Evolutionary conservation across 2,888 invertebrate species (phyloP), one percentile per base, ranked within the genome.

Genomic region (Habroteleia sp.): DNA sequence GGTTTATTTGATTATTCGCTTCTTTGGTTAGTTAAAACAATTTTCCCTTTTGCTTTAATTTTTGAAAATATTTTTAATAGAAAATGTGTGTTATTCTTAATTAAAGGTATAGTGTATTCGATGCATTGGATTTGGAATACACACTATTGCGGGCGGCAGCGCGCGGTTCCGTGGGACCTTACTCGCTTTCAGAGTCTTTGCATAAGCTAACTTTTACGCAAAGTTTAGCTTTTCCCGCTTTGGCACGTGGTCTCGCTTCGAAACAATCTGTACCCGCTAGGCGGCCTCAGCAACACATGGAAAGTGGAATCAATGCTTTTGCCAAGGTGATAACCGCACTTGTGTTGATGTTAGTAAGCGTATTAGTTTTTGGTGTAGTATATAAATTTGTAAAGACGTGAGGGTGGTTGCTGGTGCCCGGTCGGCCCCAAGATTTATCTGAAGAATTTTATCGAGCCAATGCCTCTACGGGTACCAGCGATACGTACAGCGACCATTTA

Each of bases 351-450:
- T 89, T 93, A 39, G 92, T 93, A 69, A 93, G 93, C 81, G 92
- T 93, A 74, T 89, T 94, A 84, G 93, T 94, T 79, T 93, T 93
- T 87, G 91, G 93, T 42, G 93, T 93, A 13, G 93, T 94, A 62
- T 93, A 93, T 84, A 93, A 93, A 85, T 93, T 93, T 84, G 93
- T 93, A 84, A 90, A 92, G 87, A 93, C 93, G 92, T 94, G 93
- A 94, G 93, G 93, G 75, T 92, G 93, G 90, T 92, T 93, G 89
- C 91, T 93, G 91, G 92, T 92, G 89, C 93, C 93, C 71, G 85
- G 83, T 29, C 79, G 82, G 25, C 79, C 81, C 31, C 78, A 82
- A 52, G 80, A 68, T 63, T 63, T 77, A 48, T 71, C 71, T 48
- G 23, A 46, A 31, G 58, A 68, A 35, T 48, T 63, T 50, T 35